Conservation (phyloP, 2,888 invertebrate species). For the Morpho deidamia region DNA sequence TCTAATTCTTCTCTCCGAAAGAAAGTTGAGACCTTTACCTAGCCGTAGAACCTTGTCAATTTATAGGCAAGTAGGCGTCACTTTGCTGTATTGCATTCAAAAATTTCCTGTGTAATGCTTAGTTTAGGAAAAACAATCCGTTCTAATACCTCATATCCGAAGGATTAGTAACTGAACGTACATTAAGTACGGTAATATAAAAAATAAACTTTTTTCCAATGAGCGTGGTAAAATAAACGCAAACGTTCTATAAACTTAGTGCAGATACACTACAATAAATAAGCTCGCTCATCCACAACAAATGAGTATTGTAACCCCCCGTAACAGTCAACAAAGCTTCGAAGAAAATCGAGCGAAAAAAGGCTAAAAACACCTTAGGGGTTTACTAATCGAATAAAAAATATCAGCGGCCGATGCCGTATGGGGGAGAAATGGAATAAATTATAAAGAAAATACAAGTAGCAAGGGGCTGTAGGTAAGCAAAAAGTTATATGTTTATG, state of each 20-base stretch:
- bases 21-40: no score
- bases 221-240: no score
- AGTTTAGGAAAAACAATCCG: no score
- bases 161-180: no score
- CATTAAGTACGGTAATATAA: no score
- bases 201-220: no score
- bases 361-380: conserved; percentile 80
- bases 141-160: no score
- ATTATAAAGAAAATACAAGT: conserved; percentile 77
- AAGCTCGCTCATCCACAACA: conserved; percentile 74
- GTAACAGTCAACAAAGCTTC: conserved; percentile 77
- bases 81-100: no score
- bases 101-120: no score
- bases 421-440: conserved; percentile 76
- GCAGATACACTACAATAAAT: conserved; percentile 46
- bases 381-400: conserved; percentile 81
- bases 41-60: no score
- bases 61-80: no score
- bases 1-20: no score
- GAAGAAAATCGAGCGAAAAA: conserved; percentile 80
- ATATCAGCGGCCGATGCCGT: conserved; percentile 79
- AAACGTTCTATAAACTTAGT: neutral
- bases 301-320: conserved; percentile 73
- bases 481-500: conserved; percentile 52
- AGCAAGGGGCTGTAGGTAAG: conserved; percentile 69